Evolutionary conservation across 2,797 vertebrate species (phyloP).

Genomic region (Scolopax bukidnonensis): DNA sequence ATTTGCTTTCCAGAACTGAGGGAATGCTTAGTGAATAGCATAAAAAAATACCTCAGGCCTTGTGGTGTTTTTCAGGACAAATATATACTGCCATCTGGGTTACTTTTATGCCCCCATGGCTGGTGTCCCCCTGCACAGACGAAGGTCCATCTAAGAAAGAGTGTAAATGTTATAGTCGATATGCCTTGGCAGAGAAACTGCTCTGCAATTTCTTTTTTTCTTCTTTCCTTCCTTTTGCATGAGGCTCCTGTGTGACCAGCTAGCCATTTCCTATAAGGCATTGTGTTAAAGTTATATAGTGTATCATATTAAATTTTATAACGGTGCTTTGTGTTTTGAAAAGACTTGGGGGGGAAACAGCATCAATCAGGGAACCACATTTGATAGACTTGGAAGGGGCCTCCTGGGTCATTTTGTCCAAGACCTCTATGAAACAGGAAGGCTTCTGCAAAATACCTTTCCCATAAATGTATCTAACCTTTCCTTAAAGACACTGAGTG

Average conservation of each 20-base stretch:
- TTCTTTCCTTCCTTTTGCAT: neutral
- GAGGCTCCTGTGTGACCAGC: neutral
- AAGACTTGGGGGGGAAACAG: conserved; percentile 47
- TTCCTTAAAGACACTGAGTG: conserved; percentile 68
- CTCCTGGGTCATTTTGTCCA: conserved; percentile 67
- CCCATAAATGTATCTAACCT: conserved; percentile 70
- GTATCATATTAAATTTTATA: conserved; percentile 70
- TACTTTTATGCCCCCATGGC: neutral
- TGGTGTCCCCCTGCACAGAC: neutral
- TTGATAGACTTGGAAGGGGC: conserved; percentile 59
- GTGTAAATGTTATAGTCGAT: neutral
- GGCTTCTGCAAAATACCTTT: conserved; percentile 54
- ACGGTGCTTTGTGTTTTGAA: conserved; percentile 64
- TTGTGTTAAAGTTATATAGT: conserved; percentile 67
- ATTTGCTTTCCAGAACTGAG: neutral
- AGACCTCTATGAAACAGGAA: conserved; percentile 61
- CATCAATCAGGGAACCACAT: conserved; percentile 56
- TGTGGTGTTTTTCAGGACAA: neutral
- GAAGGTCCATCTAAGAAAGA: neutral
- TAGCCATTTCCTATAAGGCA: conserved; percentile 43
- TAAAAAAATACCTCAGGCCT: neutral
- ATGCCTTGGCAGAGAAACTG: conserved; percentile 9
- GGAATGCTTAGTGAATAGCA: neutral
- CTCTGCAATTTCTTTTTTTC: neutral
- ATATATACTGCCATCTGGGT: neutral